Percentiles rank a stretch among this genome's conserved stretches.
These are phyloP conservation scores for Oryzias javanicus DNA, from an alignment of 2,113 vertebrate species.

Conservation along the genomic window DNA sequence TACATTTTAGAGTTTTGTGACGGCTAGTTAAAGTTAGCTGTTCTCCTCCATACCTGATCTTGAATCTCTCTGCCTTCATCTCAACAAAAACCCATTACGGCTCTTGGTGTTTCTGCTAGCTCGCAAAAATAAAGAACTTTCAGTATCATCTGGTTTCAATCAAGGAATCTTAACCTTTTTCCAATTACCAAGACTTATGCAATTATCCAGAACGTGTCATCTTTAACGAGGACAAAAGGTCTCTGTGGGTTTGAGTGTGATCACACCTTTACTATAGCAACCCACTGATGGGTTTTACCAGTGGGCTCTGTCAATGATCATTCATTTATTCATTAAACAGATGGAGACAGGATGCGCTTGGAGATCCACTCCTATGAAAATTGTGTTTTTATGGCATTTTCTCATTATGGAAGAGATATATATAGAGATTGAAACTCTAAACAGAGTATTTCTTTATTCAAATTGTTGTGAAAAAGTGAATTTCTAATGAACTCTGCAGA, in stretches of 20 bases:
- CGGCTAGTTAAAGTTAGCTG: too few species aligned
- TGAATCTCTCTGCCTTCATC: background rate
- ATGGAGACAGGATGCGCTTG: conserved; percentile 41
- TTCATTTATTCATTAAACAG: conserved; percentile 64
- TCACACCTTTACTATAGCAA: conserved; percentile 6
- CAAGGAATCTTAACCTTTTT: conserved; percentile 18
- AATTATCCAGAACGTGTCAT: conserved; percentile 32
- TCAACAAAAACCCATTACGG: background rate
- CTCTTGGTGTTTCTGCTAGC: background rate
- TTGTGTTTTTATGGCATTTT: too few species aligned
- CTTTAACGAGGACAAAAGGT: conserved; percentile 35
- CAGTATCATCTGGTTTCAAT: conserved; percentile 34
- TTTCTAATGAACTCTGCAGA: too few species aligned
- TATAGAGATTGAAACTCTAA: too few species aligned
- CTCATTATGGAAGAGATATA: too few species aligned
- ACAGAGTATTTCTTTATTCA: too few species aligned
- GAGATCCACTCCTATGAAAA: background rate
- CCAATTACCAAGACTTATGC: conserved; percentile 26
- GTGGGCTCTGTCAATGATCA: conserved; percentile 28
- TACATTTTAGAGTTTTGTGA: too few species aligned
- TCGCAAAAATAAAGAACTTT: background rate
- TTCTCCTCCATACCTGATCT: too few species aligned
- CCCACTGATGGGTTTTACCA: conserved; percentile 32
- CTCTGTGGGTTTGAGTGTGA: conserved; percentile 21
- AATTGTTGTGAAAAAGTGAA: background rate